Conservation (phyloP, 2,113 vertebrate species). For the Reinhardtius hippoglossoides region DNA sequence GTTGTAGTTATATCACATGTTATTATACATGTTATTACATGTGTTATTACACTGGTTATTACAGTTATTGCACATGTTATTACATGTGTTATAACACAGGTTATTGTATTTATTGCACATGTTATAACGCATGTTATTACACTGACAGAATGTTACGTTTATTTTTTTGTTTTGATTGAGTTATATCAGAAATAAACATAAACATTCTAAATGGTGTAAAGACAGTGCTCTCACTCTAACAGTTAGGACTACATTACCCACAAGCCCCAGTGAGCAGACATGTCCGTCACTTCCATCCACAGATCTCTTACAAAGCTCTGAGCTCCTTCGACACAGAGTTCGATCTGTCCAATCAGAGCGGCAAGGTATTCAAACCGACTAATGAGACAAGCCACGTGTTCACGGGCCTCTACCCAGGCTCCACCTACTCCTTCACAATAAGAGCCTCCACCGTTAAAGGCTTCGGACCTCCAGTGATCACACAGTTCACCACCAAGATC, state of each 20-base stretch:
- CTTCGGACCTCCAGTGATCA: conserved; percentile 91
- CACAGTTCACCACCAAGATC: conserved; percentile 97
- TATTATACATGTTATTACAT: no score
- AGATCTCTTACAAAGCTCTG: conserved; percentile 98
- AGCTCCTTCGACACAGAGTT: conserved; percentile 98
- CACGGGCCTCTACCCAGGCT: conserved; percentile 91
- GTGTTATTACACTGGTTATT: no score
- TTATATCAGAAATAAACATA: no score
- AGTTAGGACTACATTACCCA: conserved; percentile 17
- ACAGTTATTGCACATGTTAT: no score
- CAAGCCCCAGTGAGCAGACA: not conserved
- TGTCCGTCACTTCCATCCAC: conserved; percentile 11
- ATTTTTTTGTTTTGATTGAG: no score
- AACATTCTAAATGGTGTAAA: no score
- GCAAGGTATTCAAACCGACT: conserved; percentile 91
- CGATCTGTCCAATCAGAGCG: conserved; percentile 96
- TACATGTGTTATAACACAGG: no score
- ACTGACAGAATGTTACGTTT: no score
- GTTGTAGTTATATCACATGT: no score
- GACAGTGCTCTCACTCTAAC: no score
- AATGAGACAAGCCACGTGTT: conserved; percentile 96
- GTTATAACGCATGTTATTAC: not conserved
- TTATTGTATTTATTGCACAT: not conserved
- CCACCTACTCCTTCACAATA: conserved; percentile 97
- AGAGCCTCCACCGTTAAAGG: conserved; percentile 95